A percentile compares a stretch with the other conserved stretches of the same genome.
phyloP scores from a whole-genome alignment of 1,140 invertebrate genomes.

The Musca vetustissima region DNA sequence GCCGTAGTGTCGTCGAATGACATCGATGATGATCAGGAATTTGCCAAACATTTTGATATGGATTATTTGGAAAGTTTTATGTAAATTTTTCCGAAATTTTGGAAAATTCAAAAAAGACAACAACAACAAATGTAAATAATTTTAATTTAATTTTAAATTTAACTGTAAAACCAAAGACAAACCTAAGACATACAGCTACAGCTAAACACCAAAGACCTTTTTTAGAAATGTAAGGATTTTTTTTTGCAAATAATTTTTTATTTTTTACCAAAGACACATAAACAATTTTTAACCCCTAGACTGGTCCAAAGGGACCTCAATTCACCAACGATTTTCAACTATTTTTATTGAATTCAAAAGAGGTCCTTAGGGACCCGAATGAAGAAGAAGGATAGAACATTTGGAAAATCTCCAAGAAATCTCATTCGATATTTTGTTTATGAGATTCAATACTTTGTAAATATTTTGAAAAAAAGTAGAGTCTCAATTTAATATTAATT shows the following conservation, averaged over 20 bases:
- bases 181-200: background rate
- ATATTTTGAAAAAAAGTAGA: no score
- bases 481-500: no score
- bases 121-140: constrained; percentile 12
- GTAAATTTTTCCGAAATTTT: background rate
- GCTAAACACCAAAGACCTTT: constrained; percentile 13
- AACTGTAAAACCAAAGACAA: background rate
- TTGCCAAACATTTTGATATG: constrained; percentile 47
- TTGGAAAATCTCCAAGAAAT: no score
- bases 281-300: no score
- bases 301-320: no score
- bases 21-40: constrained; percentile 30
- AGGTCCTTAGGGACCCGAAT: no score
- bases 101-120: background rate
- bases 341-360: no score
- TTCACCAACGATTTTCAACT: no score
- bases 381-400: no score
- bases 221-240: no score
- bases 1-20: background rate
- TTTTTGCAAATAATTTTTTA: background rate
- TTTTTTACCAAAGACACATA: background rate
- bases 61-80: constrained; percentile 50
- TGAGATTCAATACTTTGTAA: no score
- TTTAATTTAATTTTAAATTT: background rate
- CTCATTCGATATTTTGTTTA: no score